Conservation (phyloP, 2,797 vertebrate genomes). For the Acrocephalus scirpaceus region DNA sequence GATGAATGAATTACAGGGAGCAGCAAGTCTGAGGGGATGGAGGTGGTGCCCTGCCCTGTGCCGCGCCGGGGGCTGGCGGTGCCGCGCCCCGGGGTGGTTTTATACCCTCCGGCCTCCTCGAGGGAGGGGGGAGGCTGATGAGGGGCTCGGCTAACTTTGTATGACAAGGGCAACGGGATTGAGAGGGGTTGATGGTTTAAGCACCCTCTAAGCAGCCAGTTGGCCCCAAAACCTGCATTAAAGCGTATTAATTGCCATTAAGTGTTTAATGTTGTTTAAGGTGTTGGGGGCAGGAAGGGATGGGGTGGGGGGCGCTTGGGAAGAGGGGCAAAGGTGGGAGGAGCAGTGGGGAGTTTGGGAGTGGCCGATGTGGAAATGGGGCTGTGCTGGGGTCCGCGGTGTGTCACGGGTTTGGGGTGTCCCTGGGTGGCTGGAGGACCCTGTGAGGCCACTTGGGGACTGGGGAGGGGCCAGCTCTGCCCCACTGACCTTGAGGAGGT, state of each 20-base stretch:
- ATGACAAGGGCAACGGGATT: constrained; percentile 76
- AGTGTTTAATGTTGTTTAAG: constrained; percentile 70
- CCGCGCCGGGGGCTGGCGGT: background rate
- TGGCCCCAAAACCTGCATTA: constrained; percentile 73
- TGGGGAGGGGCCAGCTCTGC: background rate
- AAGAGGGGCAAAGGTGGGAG: background rate
- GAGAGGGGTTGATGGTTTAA: constrained; percentile 70
- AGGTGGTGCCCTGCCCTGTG: constrained; percentile 10
- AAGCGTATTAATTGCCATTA: constrained; percentile 71
- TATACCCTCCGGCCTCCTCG: constrained; percentile 55
- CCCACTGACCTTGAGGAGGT: background rate
- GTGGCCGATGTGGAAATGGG: background rate
- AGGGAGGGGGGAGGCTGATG: constrained; percentile 54
- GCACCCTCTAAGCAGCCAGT: constrained; percentile 68
- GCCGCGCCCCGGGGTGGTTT: constrained; percentile 62
- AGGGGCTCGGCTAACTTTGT: constrained; percentile 67
- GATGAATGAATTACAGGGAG: rapidly evolving
- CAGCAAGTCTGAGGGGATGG: background rate
- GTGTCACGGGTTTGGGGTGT: background rate
- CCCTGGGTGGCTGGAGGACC: background rate
- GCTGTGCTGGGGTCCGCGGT: rapidly evolving
- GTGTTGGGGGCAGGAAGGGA: constrained; percentile 38
- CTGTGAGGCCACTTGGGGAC: background rate
- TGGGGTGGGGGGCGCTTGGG: background rate
- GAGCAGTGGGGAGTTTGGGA: background rate